Base-by-base conservation (phyloP, 2,113 vertebrate species). In the Mesitornis unicolor region DNA sequence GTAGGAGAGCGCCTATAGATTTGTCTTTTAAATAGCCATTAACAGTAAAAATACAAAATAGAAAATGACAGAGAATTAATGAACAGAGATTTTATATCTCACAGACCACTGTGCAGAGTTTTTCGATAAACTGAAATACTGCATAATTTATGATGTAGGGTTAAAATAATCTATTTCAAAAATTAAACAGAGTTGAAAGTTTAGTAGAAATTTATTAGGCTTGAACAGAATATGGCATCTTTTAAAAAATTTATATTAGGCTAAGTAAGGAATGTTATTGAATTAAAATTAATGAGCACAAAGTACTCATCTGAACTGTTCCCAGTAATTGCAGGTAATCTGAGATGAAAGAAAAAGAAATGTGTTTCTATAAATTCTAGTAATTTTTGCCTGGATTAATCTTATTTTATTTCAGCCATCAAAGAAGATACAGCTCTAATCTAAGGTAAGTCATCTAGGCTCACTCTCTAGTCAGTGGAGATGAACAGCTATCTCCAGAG, bases 311-410 rank as follows among this genome's bases (percentile, higher is more conserved):
- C 45, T 85, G 31, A 69, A 63, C 54, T 67, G 38, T 51, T 92
- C 38, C 63, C 31, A 43, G 64, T 43, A 50, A 95, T 26, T 70
- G 38, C 56, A 90, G 68, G 56, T 78, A 75, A 86, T 22, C 24
- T 71, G 64, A 81, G 38, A 83, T 40, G 75, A 95, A 93, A 93
- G 73, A 86, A 93, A 95, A 96, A 86, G 50, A 89, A 94, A 95
- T 81, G 68, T 20, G 11, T 60, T 93, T 90, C 71, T 68, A 78
- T 59, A 92, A 90, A 21, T 86, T 93, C 68, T 70, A 60, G 76
- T 48, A 2, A 67, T 77, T 95, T 92, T 89, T 88, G 29, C 24
- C 24, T 78, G 78, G 43, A 89, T 93, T 89, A 2, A 25, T 95
- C 76, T 90, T 57, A 69, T 40, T 95, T 95, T 81, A 95, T 81